These are phyloP conservation scores for Drosophila sp. DNA, from an alignment of 1,140 invertebrate species.

Conservation along the genomic window DNA sequence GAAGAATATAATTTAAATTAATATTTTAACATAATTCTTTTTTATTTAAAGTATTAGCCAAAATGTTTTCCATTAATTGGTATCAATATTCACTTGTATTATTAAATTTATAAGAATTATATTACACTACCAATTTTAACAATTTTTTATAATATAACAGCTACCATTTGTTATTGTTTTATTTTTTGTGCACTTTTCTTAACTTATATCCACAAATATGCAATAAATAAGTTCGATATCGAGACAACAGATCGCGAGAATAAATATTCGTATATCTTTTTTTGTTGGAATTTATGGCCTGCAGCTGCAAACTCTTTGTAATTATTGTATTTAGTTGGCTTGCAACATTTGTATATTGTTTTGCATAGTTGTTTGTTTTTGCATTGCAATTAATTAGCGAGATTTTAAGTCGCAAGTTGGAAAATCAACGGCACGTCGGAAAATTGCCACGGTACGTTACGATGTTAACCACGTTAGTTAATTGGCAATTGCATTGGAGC, in stretches of 20 bases:
- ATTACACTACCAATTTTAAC: too few relatives aligned
- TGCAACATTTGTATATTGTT: conserved; percentile 13
- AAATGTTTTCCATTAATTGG: too few relatives aligned
- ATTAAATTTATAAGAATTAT: too few relatives aligned
- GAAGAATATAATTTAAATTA: too few relatives aligned
- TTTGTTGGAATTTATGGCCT: conserved; percentile 54
- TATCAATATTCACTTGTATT: too few relatives aligned
- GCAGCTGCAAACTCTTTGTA: conserved; percentile 54
- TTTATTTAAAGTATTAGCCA: too few relatives aligned
- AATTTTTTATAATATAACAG: neutral
- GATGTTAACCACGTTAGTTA: conserved; percentile 31
- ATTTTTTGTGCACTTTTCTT: neutral
- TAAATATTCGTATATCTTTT: conserved; percentile 18
- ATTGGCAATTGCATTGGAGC: conserved; percentile 22
- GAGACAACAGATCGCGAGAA: conserved; percentile 14
- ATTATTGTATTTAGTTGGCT: conserved; percentile 23
- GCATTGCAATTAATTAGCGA: conserved; percentile 41
- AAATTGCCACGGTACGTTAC: conserved; percentile 22
- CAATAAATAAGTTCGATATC: conserved; percentile 39
- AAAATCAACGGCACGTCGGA: conserved; percentile 8
- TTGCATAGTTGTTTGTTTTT: conserved; percentile 13
- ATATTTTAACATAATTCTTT: too few relatives aligned
- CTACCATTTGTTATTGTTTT: neutral
- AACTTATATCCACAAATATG: conserved; percentile 17
- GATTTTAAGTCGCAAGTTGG: neutral